Conservation (phyloP, 2,888 invertebrate species). For the Drosophila testacea region DNA sequence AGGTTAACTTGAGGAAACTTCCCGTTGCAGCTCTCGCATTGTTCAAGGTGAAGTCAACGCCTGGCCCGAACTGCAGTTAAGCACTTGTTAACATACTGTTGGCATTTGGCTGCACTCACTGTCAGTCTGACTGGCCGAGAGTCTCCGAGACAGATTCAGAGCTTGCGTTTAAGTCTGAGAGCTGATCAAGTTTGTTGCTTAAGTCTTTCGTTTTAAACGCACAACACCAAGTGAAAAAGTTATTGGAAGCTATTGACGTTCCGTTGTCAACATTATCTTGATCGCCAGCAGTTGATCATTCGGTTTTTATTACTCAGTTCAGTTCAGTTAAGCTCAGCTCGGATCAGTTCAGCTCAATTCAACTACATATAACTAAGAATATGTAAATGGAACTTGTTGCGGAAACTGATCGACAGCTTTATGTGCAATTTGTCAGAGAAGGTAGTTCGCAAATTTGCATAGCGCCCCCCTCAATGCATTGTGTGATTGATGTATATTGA, state of each 20-base stretch:
- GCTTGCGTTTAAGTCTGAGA: conserved; percentile 1
- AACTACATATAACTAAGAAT: conserved; percentile 27
- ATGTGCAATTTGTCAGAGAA: conserved; percentile 81
- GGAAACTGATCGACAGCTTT: conserved; percentile 80
- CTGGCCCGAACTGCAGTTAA: conserved; percentile 70
- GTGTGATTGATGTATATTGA: conserved; percentile 67
- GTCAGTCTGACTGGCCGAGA: conserved; percentile 28
- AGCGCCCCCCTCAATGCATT: conserved; percentile 56
- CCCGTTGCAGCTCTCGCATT: conserved; percentile 31
- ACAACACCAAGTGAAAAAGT: conserved; percentile 23
- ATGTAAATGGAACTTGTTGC: conserved; percentile 62
- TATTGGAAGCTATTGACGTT: conserved; percentile 75
- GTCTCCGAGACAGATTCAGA: conserved; percentile 5
- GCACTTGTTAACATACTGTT: conserved; percentile 82
- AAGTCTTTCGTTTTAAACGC: conserved; percentile 59
- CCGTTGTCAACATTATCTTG: conserved; percentile 75
- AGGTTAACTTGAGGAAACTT: conserved; percentile 30
- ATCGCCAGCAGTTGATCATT: conserved; percentile 30
- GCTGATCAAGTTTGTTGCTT: conserved; percentile 59
- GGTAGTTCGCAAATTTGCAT: conserved; percentile 75
- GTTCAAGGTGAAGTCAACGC: conserved; percentile 74
- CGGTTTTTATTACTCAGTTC: conserved; percentile 36
- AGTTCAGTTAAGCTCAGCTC: conserved; percentile 3
- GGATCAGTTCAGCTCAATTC: conserved; percentile 2
- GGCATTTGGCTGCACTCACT: conserved; percentile 62